phyloP scores from a whole-genome alignment of 2,888 invertebrate species.

The Ceriagrion tenellum region DNA sequence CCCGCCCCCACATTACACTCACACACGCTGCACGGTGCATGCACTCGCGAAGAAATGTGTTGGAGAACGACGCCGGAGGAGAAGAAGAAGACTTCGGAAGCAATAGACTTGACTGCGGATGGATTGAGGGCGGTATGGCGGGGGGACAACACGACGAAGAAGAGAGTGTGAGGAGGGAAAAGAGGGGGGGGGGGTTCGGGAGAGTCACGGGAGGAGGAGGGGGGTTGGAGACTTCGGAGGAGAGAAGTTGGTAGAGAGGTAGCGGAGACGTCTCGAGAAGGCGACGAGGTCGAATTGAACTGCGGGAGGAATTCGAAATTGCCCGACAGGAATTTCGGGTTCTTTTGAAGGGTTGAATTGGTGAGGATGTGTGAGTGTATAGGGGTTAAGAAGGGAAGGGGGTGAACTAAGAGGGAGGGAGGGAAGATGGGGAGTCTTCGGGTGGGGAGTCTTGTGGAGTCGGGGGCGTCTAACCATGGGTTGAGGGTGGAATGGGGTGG shows the following conservation, averaged over 20 bases:
- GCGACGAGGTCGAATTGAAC: constrained; percentile 63
- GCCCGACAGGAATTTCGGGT: constrained; percentile 68
- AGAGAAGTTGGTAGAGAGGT: neutral
- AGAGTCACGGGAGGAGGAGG: neutral
- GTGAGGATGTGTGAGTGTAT: constrained; percentile 25
- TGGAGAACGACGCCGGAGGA: neutral
- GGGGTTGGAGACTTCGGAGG: neutral
- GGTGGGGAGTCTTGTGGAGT: neutral
- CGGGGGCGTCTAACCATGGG: neutral
- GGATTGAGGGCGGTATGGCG: neutral
- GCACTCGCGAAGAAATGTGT: constrained; percentile 57
- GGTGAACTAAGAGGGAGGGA: neutral
- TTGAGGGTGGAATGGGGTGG: neutral
- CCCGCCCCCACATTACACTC: neutral
- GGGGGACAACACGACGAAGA: neutral
- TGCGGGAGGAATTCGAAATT: constrained; percentile 65
- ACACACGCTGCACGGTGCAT: neutral
- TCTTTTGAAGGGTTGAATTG: constrained; percentile 67
- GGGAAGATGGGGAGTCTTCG: neutral
- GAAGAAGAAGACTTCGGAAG: constrained; percentile 48
- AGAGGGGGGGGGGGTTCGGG: neutral
- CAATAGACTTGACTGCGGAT: constrained; percentile 50
- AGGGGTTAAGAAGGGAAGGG: neutral
- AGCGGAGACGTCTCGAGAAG: constrained; percentile 31
- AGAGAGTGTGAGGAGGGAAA: neutral